Base-by-base conservation (phyloP, 2,113 vertebrate species). In the Sorex araneus region DNA sequence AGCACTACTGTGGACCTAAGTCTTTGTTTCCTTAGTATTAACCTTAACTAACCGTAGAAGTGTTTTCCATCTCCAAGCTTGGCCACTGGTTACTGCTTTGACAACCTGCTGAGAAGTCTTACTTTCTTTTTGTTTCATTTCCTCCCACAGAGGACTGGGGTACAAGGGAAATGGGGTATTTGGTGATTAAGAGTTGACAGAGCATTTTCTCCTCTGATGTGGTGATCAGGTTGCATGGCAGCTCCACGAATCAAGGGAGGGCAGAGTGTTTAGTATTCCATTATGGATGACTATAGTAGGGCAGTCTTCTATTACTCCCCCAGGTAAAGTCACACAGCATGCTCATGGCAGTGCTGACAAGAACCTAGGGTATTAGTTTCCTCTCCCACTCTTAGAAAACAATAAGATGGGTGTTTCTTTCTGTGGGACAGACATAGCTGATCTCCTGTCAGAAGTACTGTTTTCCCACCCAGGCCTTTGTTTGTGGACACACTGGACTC, bases 121-220 rank as follows among this genome's bases (percentile, higher is more conserved):
- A 6, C 82, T 93, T 77, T 75, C 73, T 80, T 8, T 77, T 93
- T 16, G 11, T 21, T 83, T 66, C 47, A 64, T 83, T 90, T n/a
- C 12, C 15, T 89, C 73, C 77, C 25, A 76, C 69, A 34, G 75
- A 86, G 50, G 60, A 71, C 47, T 1, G 15, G 19, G 50, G 45
- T 80, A 63, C 28, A 47, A 83, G 63, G 32, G 71, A 50, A 70
- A n/a, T 70, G 1, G 15, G 18, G 45, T 63, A 21, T 92, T 94
- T 87, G 47, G 54, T n/a, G 30, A 9, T 10, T 75, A 69, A 11
- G 66, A 77, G 69, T 71, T 64, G 34, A 18, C 10, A 40, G n/a
- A 75, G 30, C 13, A 12, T 89, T 84, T 89, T 91, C 71, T 25
- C 50, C 75, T 25, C 50, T 25, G 0, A 32, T 50, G 3, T 64